Evolutionary conservation across 2,888 invertebrate genomes (phyloP), one percentile per base, ranked within the genome.

Genomic region (Leucoptera coffeella): DNA sequence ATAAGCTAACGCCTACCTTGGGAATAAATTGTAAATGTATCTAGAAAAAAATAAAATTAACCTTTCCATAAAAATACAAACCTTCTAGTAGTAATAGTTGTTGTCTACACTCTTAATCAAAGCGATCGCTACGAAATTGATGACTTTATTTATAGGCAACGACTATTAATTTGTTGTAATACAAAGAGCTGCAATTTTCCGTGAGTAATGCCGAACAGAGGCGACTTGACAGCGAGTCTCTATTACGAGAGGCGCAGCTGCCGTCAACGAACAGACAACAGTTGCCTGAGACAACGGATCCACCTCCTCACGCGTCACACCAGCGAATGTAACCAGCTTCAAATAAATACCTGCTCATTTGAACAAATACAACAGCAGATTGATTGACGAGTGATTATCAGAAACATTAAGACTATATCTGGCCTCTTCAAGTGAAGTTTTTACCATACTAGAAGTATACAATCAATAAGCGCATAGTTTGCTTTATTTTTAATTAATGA

Each of bases 231-330:
- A 55, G 55, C 35, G 34, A 46, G 48, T 51, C 51, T 54, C 48
- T 51, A 51, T 56, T 53, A 53, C 45, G 56, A 62, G 52, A 58
- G 47, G 56, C 60, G 53, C 67, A 69, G 67, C 67, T 69, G 67
- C 56, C 15, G 8, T 48, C 35, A 59, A 61, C 59, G 46, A 48
- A 53, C 51, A 62, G 65, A 65, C 67, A 62, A 59, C 67, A 65
- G 62, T 64, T 64, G 67, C 57, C 54, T 45, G 38, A 54, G 50
- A 48, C 51, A 57, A 50, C 54, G 45, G 42, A 40, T 14, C 10
- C 19, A 10, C 5, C 25, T 9, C 8, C 13, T 11, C 7, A 50
- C 47, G 49, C 42, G 42, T 40, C n/a, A n/a, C n/a, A 44, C 54
- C 50, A 51, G 45, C 35, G 38, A 43, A 41, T 40, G 28, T 22